phyloP scores from a whole-genome alignment of 2,113 vertebrate species.

The Pavo muticus region DNA sequence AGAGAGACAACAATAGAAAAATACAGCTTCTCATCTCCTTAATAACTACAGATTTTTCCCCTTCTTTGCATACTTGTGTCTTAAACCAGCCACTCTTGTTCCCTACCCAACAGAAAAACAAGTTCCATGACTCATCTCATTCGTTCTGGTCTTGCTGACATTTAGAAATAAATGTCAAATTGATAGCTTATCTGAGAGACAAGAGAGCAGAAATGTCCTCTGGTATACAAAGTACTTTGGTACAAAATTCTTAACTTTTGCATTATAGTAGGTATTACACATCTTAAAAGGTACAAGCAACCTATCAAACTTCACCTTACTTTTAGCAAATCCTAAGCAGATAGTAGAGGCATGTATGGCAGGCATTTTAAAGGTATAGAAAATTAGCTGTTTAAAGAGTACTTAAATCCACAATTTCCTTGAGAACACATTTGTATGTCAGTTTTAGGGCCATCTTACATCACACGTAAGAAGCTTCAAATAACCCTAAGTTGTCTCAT shows the following conservation, averaged over 20 bases:
- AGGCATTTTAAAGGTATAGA: background rate
- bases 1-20: background rate
- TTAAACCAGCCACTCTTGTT: background rate
- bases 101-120: background rate
- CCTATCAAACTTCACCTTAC: background rate
- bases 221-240: background rate
- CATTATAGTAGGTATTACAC: background rate
- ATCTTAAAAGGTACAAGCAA: background rate
- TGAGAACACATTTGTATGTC: background rate
- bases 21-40: background rate
- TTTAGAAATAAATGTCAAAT: conserved; percentile 27
- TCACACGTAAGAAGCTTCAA: background rate
- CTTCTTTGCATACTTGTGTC: background rate
- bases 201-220: background rate
- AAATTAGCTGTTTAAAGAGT: background rate
- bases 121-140: background rate
- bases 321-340: background rate
- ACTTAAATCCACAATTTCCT: background rate
- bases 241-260: background rate
- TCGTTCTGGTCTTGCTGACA: background rate
- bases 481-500: background rate
- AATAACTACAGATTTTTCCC: background rate
- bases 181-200: background rate
- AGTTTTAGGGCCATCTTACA: background rate
- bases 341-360: background rate